Evolutionary conservation across 64 coral and sea anemone species (phyloP).

Genomic region (Montipora sp.): DNA sequence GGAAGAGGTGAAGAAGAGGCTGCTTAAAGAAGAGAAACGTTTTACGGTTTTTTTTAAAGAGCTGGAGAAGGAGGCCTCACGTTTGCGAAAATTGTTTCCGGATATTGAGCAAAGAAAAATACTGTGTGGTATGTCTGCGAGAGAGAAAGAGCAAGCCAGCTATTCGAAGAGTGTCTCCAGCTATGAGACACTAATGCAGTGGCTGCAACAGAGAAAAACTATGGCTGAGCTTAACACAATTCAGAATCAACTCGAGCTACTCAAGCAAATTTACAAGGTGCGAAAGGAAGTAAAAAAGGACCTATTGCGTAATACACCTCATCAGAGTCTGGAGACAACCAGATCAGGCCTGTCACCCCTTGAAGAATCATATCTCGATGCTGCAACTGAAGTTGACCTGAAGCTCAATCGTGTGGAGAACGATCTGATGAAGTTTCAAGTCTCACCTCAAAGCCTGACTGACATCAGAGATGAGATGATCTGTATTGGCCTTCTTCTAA

Average conservation of each 20-base stretch:
- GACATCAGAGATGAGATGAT: constrained; percentile 71
- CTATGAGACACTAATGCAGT: constrained; percentile 2
- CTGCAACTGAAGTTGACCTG: constrained; percentile 22
- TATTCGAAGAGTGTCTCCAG: neutral
- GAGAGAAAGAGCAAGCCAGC: neutral
- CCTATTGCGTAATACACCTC: neutral
- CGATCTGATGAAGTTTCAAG: constrained; percentile 57
- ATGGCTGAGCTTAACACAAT: constrained; percentile 76
- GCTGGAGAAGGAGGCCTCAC: neutral
- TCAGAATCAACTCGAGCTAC: constrained; percentile 61
- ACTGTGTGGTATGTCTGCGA: neutral
- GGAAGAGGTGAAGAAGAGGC: constrained; percentile 61
- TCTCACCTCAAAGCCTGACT: constrained; percentile 49
- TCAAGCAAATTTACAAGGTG: constrained; percentile 63
- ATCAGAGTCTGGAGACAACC: neutral
- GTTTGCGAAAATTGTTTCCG: neutral
- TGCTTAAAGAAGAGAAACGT: constrained; percentile 60
- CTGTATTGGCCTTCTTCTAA: constrained; percentile 42
- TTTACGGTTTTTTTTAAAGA: neutral
- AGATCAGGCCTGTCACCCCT: neutral
- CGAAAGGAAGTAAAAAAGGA: constrained; percentile 20
- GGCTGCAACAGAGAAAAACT: constrained; percentile 68
- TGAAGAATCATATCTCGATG: neutral
- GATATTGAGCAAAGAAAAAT: neutral
- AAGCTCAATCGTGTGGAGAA: constrained; percentile 19